Evolutionary conservation across 2,113 vertebrate genomes (phyloP), one percentile per base, ranked within the genome.

Genomic region (Gallinago media): DNA sequence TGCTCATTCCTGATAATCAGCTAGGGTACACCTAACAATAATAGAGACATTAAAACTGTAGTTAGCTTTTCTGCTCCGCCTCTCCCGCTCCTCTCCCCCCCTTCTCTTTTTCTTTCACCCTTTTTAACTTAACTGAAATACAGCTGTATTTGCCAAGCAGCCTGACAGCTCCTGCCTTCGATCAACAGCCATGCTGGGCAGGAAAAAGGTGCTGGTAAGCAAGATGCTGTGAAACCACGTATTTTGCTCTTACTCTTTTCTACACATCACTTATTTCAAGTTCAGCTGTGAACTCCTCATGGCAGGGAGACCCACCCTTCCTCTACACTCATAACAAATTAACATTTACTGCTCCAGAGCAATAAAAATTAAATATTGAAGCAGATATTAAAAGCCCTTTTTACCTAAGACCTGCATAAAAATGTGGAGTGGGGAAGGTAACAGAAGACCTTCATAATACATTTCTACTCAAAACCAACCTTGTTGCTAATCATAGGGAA

Each of bases 361-460:
- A 92, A 82, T 61, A 83, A 90, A 92, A 93, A 79, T 18, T 16
- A 70, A 85, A 78, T 1, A 38, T 5, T 13, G 32, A 95, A 63
- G 34, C 6, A 70, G 7, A 40, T 62, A 67, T 15, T 46, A 49
- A 63, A 76, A 82, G 22, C 5, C 13, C 6, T 71, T 83, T 72
- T 50, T 3, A 84, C 9, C 4, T 42, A 77, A 82, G 44, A 76
- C 42, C 12, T 46, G 32, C 18, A 75, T 9, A 6, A 26, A 68
- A 82, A 83, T 36, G 11, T 31, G 15, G 19, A 12, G 29, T 11
- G 11, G 1, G 6, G 7, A 4, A 0, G 0, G 12, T 0, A 76
- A 29, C 12, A 66, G 21, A 77, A 67, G 52, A 91, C 12, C 16
- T 56, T 16, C 23, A 75, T 44, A 36, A 47, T 34, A 78, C 12